Conservation (phyloP, 2,113 vertebrate genomes). For the Pongo abelii region DNA sequence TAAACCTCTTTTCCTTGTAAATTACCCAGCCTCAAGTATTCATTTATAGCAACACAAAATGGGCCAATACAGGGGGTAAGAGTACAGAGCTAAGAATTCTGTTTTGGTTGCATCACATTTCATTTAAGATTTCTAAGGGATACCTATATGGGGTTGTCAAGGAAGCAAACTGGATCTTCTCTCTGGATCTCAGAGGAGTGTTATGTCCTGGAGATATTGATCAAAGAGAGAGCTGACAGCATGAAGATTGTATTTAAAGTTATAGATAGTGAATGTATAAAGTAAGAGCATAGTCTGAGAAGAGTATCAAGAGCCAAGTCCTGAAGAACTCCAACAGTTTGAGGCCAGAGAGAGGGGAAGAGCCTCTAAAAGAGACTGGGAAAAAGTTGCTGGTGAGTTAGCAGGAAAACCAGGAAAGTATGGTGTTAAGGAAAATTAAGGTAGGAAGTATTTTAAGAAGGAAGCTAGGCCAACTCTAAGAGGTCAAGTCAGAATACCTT, state of each 20-base stretch:
- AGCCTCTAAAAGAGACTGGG: not conserved
- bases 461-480: not conserved
- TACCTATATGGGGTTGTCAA: not conserved
- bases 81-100: not conserved
- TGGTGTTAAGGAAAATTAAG: not conserved
- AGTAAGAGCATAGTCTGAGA: not conserved
- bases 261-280: not conserved
- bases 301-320: not conserved
- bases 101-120: not conserved
- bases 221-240: not conserved
- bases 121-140: not conserved
- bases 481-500: not conserved
- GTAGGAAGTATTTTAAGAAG: not conserved
- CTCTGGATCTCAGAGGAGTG: not conserved
- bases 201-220: not conserved
- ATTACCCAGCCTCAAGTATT: too few relatives aligned
- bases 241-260: not conserved
- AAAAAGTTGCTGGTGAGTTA: not conserved
- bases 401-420: not conserved
- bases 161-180: not conserved
- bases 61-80: not conserved
- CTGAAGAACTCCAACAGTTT: not conserved
- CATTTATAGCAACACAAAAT: too few relatives aligned
- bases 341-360: not conserved
- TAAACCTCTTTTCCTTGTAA: too few relatives aligned